Evolutionary conservation across 1,140 invertebrate genomes (phyloP).

Genomic region (Acromyrmex heyeri): DNA sequence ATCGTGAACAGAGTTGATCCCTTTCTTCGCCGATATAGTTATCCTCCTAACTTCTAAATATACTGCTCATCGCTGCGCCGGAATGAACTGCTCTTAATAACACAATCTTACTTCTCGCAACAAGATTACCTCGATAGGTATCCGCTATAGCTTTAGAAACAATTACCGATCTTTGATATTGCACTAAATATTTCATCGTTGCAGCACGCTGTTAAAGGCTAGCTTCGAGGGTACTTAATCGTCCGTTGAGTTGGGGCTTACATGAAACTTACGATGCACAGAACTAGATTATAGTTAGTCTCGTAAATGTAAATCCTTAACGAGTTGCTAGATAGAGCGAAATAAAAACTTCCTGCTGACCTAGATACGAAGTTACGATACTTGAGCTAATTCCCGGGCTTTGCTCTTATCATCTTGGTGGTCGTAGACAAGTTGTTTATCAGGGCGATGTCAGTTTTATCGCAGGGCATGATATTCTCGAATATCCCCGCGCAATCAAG

Average conservation of each 20-base stretch:
- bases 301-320: constrained; percentile 56
- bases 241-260: background rate
- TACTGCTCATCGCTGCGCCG: background rate
- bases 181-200: constrained; percentile 38
- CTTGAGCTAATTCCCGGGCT: constrained; percentile 61
- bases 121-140: constrained; percentile 20
- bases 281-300: constrained; percentile 53
- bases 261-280: constrained; percentile 12
- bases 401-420: constrained; percentile 68
- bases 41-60: background rate
- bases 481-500: constrained; percentile 72
- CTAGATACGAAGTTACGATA: constrained; percentile 53
- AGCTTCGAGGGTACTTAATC: constrained; percentile 24
- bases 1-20: background rate
- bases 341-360: constrained; percentile 58
- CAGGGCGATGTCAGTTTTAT: constrained; percentile 71
- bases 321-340: constrained; percentile 50
- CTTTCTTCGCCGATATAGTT: background rate
- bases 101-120: constrained; percentile 8
- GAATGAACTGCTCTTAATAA: constrained; percentile 15
- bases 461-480: constrained; percentile 60
- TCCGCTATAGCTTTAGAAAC: constrained; percentile 11
- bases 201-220: background rate
- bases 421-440: constrained; percentile 75
- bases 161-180: constrained; percentile 48